Conservation (phyloP, 92 coral and sea anemone genomes). For the Bergia puertoricense region DNA sequence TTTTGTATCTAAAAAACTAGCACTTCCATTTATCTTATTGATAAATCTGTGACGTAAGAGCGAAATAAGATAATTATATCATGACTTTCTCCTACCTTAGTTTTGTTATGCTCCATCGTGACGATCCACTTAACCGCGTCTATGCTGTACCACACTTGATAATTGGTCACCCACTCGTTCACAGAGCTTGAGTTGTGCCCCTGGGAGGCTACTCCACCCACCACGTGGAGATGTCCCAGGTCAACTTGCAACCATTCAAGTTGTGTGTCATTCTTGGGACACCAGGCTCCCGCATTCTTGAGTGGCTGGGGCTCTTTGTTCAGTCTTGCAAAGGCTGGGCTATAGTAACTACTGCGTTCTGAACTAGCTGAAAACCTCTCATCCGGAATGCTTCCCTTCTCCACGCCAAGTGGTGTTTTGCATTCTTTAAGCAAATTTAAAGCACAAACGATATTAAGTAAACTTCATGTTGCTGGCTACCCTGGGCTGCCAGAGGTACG, state of each 20-base stretch:
- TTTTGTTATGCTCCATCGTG: slow-evolving; percentile 30
- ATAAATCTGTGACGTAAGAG: too few relatives aligned
- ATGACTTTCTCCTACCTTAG: slow-evolving; percentile 1
- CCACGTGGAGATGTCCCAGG: slow-evolving; percentile 17
- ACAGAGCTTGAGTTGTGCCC: slow-evolving; percentile 30
- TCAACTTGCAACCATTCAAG: slow-evolving; percentile 31
- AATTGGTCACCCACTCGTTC: slow-evolving; percentile 29
- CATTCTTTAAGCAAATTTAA: slow-evolving; percentile 11
- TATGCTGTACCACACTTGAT: slow-evolving; percentile 29
- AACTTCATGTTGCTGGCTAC: too few relatives aligned
- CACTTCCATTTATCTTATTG: too few relatives aligned
- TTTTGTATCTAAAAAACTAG: too few relatives aligned
- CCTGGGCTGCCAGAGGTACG: too few relatives aligned
- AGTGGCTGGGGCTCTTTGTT: slow-evolving; percentile 16
- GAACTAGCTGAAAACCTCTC: slow-evolving; percentile 30
- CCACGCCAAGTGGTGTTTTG: slow-evolving; percentile 31
- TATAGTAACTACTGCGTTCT: slow-evolving; percentile 27
- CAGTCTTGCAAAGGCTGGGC: slow-evolving; percentile 37
- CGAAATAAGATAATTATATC: too few relatives aligned
- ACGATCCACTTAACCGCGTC: slow-evolving; percentile 21
- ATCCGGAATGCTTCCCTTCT: slow-evolving; percentile 3
- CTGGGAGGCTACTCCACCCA: slow-evolving; percentile 30
- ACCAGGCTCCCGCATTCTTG: slow-evolving; percentile 36
- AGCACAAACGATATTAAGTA: too few relatives aligned
- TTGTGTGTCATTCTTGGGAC: slow-evolving; percentile 29